These are phyloP conservation scores for Nasua narica DNA, from an alignment of 2,797 vertebrate genomes.

Conservation along the genomic window DNA sequence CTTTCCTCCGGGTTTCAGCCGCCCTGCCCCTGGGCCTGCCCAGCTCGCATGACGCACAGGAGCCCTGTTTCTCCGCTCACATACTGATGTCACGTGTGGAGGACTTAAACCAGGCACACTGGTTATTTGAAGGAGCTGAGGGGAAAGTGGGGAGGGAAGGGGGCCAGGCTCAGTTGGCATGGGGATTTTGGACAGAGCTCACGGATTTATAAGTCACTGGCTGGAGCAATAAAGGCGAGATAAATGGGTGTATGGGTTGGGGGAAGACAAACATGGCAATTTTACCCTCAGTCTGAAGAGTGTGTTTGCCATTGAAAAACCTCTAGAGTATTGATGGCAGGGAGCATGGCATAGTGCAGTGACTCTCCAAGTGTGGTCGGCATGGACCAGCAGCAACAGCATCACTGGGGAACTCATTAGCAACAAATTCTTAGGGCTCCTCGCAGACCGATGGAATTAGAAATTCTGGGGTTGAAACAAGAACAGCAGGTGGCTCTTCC, in stretches of 20 bases:
- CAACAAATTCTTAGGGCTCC: background rate
- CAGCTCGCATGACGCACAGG: background rate
- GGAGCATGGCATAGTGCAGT: fast-evolving
- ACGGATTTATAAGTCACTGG: background rate
- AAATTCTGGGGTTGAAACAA: background rate
- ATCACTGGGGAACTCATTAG: background rate
- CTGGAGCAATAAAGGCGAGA: background rate
- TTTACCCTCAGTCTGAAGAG: background rate
- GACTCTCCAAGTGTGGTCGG: background rate
- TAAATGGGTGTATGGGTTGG: background rate
- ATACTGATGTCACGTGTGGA: too few relatives aligned
- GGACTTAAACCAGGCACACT: background rate
- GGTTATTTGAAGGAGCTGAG: fast-evolving
- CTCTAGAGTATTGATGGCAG: background rate
- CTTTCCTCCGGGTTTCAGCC: background rate
- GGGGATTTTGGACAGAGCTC: background rate
- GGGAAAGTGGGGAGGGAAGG: background rate
- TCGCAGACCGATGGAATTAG: background rate
- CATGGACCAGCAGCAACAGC: background rate
- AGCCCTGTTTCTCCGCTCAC: background rate
- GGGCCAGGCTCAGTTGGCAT: background rate
- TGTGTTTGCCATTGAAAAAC: background rate
- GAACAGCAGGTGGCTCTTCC: background rate
- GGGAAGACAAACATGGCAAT: too few relatives aligned
- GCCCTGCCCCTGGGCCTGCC: fast-evolving